A percentile compares a stretch with the other conserved stretches of the same genome.
Evolutionary conservation across 2,113 vertebrate genomes (phyloP).

Genomic region (Hypanus sabinus): DNA sequence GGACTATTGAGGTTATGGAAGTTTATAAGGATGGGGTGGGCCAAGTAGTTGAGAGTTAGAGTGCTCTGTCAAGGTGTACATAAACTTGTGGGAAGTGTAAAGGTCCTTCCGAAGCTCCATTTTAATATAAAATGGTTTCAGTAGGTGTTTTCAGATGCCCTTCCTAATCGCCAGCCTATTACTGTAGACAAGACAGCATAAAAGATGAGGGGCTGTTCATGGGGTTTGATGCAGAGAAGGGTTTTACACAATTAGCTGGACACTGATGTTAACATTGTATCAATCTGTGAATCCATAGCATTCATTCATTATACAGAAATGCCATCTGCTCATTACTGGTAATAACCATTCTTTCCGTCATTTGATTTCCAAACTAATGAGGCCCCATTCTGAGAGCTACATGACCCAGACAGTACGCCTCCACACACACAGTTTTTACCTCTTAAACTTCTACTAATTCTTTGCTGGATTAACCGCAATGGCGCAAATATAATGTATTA

Average conservation of each 20-base stretch:
- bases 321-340: background rate
- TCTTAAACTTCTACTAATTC: background rate
- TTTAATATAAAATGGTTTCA: background rate
- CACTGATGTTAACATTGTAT: background rate
- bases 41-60: no score
- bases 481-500: background rate
- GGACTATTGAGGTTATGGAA: background rate
- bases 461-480: background rate
- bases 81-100: background rate
- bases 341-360: background rate
- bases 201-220: background rate
- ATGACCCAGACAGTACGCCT: background rate
- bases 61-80: background rate
- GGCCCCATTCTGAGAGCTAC: slow-evolving; percentile 3
- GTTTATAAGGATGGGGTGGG: background rate
- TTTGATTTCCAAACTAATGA: slow-evolving; percentile 12
- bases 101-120: background rate
- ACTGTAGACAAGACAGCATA: background rate
- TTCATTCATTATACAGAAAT: background rate
- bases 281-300: background rate
- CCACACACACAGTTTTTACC: background rate
- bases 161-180: background rate
- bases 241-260: background rate
- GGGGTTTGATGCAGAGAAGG: background rate
- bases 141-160: background rate